These are phyloP conservation scores for Oceanodroma tethys DNA, from an alignment of 2,113 vertebrate species.

Conservation along the genomic window DNA sequence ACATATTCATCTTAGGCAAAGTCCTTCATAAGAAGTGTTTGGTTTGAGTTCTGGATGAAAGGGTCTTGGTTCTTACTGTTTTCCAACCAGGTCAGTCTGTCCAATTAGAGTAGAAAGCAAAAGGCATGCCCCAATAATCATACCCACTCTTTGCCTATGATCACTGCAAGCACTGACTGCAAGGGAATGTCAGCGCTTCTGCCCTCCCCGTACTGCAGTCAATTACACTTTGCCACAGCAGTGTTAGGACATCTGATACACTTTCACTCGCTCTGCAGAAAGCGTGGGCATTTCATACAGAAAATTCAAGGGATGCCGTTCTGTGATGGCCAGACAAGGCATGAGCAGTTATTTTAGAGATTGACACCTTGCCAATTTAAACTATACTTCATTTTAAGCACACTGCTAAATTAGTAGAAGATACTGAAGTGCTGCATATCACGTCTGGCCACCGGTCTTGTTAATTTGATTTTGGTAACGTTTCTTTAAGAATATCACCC, in stretches of 20 bases:
- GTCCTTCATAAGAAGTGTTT: not conserved
- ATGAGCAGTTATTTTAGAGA: constrained; percentile 2
- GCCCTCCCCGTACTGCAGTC: not conserved
- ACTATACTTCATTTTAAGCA: not conserved
- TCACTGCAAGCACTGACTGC: not conserved
- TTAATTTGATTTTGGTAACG: not conserved
- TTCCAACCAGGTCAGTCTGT: not conserved
- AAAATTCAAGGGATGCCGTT: not conserved
- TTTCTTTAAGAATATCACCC: not conserved
- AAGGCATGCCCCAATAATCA: not conserved
- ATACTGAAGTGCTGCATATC: not conserved
- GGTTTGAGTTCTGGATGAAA: not conserved
- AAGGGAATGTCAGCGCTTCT: not conserved
- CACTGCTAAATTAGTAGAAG: not conserved
- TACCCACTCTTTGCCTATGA: not conserved
- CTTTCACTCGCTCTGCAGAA: not conserved
- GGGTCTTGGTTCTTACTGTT: not conserved
- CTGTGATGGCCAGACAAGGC: not conserved
- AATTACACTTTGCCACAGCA: not conserved
- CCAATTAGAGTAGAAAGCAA: not conserved
- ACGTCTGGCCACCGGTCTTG: not conserved
- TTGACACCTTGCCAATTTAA: not conserved
- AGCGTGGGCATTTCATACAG: not conserved
- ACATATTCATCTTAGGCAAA: not conserved
- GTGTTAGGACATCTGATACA: not conserved